These are phyloP conservation scores for Microplitis manilae DNA, from an alignment of 2,888 invertebrate species.

Conservation along the genomic window DNA sequence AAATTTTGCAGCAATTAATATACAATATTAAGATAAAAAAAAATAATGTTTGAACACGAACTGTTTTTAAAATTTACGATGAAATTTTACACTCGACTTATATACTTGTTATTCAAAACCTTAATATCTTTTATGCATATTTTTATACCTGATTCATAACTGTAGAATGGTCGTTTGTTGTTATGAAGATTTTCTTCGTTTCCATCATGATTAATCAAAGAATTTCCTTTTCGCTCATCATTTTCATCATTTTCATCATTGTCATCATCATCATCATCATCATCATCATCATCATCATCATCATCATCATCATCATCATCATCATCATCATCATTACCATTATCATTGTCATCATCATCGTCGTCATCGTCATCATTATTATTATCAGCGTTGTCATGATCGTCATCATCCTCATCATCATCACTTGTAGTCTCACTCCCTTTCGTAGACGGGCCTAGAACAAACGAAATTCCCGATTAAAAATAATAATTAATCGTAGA, in stretches of 20 bases:
- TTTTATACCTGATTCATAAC: slow-evolving; percentile 56
- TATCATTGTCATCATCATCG: slow-evolving; percentile 50
- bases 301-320: slow-evolving; percentile 43
- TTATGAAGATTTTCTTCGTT: slow-evolving; percentile 36
- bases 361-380: slow-evolving; percentile 44
- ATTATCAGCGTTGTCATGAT: slow-evolving; percentile 51
- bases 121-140: not conserved
- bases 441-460: slow-evolving; percentile 57
- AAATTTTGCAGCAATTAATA: too few relatives aligned
- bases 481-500: not conserved
- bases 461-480: not conserved
- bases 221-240: slow-evolving; percentile 39
- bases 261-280: slow-evolving; percentile 52
- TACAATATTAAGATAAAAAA: too few relatives aligned
- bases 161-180: slow-evolving; percentile 43
- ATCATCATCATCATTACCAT: slow-evolving; percentile 51
- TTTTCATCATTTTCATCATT: slow-evolving; percentile 48
- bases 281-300: slow-evolving; percentile 44
- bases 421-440: slow-evolving; percentile 54
- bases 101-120: too few relatives aligned
- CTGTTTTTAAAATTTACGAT: too few relatives aligned
- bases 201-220: not conserved
- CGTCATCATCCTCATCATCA: slow-evolving; percentile 44
- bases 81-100: too few relatives aligned
- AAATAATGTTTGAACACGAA: too few relatives aligned